Conservation (phyloP, 2,888 invertebrate genomes). For the Linnaemya tessellans region DNA sequence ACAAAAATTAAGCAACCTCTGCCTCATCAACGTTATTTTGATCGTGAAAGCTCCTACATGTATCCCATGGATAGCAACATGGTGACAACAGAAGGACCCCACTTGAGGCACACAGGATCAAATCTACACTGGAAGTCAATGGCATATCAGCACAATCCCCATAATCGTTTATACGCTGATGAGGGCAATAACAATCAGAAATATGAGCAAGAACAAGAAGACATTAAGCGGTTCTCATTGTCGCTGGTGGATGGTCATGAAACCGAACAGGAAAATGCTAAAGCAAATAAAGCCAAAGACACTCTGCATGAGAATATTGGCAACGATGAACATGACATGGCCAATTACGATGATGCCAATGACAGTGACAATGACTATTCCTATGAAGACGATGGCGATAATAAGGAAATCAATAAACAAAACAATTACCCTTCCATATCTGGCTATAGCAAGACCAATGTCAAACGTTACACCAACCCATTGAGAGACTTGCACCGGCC, state of each 20-base stretch:
- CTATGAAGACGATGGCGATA: slow-evolving; percentile 65
- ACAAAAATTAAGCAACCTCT: slow-evolving; percentile 65
- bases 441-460: slow-evolving; percentile 51
- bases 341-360: slow-evolving; percentile 15
- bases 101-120: slow-evolving; percentile 17
- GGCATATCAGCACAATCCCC: slow-evolving; percentile 38
- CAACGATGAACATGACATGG: background rate
- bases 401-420: slow-evolving; percentile 65
- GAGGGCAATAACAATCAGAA: slow-evolving; percentile 35
- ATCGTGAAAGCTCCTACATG: slow-evolving; percentile 79
- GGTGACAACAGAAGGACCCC: slow-evolving; percentile 76
- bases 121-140: slow-evolving; percentile 35
- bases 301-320: background rate
- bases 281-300: slow-evolving; percentile 32
- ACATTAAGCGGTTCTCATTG: slow-evolving; percentile 68
- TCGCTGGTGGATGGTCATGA: slow-evolving; percentile 54
- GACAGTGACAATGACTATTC: slow-evolving; percentile 49
- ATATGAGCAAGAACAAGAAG: slow-evolving; percentile 48
- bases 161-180: slow-evolving; percentile 59
- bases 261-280: slow-evolving; percentile 17
- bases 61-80: slow-evolving; percentile 49
- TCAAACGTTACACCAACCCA: slow-evolving; percentile 67
- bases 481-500: slow-evolving; percentile 22
- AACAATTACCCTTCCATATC: slow-evolving; percentile 26
- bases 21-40: slow-evolving; percentile 78